A percentile compares a stretch with the other conserved stretches of the same genome.
phyloP scores from a whole-genome alignment of 2,113 vertebrate species.

The Dunckerocampus dactyliophorus region DNA sequence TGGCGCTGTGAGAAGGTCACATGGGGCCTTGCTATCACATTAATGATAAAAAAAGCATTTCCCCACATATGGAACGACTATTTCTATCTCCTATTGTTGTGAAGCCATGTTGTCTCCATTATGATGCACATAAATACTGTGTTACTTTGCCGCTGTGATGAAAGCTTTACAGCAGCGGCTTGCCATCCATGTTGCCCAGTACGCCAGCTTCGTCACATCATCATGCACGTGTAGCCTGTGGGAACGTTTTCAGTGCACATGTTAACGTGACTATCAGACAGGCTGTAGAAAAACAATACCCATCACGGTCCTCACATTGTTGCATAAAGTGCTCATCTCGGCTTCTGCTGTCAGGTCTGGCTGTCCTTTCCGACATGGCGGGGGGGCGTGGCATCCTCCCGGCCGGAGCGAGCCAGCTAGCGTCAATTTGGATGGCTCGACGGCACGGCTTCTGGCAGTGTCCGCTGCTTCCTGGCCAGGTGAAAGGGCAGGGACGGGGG shows the following conservation, averaged over 20 bases:
- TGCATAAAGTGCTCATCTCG: not conserved
- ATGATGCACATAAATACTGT: conserved; percentile 37
- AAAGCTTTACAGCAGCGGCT: conserved; percentile 55
- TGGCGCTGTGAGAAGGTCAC: conserved; percentile 70
- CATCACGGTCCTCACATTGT: not conserved
- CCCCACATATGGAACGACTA: conserved; percentile 56
- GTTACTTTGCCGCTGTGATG: conserved; percentile 34
- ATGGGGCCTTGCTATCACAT: conserved; percentile 69
- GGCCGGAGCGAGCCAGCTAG: conserved; percentile 53
- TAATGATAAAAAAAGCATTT: conserved; percentile 67
- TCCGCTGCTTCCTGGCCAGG: conserved; percentile 39
- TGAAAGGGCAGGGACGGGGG: conserved; percentile 59
- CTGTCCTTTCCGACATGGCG: conserved; percentile 57
- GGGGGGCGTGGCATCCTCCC: conserved; percentile 54
- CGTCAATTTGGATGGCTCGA: conserved; percentile 62
- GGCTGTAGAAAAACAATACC: not conserved
- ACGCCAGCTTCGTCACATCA: conserved; percentile 45
- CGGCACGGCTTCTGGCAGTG: conserved; percentile 50
- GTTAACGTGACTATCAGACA: conserved; percentile 20
- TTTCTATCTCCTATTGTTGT: conserved; percentile 60
- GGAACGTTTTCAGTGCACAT: conserved; percentile 40
- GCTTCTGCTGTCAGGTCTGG: conserved; percentile 32
- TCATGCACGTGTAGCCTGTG: conserved; percentile 32
- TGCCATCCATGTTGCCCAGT: conserved; percentile 55
- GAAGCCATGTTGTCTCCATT: conserved; percentile 51